Evolutionary conservation across 1,140 invertebrate species (phyloP).

Genomic region (Ceratitis capitata): DNA sequence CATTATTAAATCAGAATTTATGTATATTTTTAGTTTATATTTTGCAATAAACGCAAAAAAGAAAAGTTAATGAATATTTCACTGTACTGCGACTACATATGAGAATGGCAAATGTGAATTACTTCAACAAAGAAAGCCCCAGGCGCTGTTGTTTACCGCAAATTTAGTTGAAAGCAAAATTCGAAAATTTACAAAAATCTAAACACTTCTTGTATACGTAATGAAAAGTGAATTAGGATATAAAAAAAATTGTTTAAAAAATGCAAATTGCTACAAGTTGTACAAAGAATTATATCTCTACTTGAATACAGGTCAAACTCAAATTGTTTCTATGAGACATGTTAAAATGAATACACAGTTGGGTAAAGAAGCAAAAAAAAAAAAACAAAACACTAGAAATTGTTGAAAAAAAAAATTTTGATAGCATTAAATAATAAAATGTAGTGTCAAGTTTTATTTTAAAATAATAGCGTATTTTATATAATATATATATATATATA

Average conservation of each 20-base stretch:
- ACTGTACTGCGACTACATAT: conserved; percentile 1
- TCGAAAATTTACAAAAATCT: conserved; percentile 20
- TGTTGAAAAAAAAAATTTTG: background rate
- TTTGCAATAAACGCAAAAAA: conserved; percentile 37
- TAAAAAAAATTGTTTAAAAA: background rate
- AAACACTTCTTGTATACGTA: background rate
- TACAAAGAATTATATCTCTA: background rate
- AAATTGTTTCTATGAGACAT: background rate
- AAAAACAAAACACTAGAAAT: background rate
- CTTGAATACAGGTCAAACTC: background rate
- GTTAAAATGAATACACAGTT: no score
- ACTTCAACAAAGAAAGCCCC: background rate
- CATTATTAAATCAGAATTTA: conserved; percentile 18
- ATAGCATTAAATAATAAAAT: conserved; percentile 37
- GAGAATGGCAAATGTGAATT: background rate
- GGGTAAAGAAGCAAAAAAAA: background rate
- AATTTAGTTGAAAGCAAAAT: conserved; percentile 1
- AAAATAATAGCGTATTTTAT: conserved; percentile 35
- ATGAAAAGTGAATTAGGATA: conserved; percentile 19
- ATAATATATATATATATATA: conserved; percentile 4
- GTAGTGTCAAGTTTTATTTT: conserved; percentile 40
- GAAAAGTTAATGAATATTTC: conserved; percentile 26
- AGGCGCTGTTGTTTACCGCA: background rate
- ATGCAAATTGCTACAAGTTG: background rate
- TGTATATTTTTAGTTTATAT: conserved; percentile 40